Evolutionary conservation across 2,797 vertebrate genomes (phyloP), one percentile per base, ranked within the genome.

Genomic region (Acipenser oxyrinchus): DNA sequence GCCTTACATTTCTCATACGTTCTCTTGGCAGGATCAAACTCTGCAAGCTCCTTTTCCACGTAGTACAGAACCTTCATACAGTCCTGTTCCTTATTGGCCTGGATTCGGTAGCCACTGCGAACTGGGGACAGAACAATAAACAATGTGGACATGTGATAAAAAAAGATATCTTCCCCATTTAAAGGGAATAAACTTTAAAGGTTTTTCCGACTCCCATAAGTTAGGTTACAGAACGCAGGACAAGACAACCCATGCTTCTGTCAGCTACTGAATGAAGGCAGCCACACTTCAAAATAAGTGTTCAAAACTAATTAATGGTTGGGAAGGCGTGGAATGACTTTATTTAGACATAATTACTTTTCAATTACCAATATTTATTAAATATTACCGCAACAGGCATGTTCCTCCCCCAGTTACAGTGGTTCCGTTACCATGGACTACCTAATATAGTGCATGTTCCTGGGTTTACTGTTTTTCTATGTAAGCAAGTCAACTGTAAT

Each of bases 21-120:
- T 85, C 87, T 89, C 78, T 89, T 88, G 72, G 86, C 74, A 57
- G 87, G 88, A 69, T 94, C 93, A 79, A 95, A 90, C 80, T 93
- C 91, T 77, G 85, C 89, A 88, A 95, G 79, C 78, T 96, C 94
- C 78, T 94, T 95, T 84, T 97, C 93, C 0, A 95, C 82, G 72
- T 92, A 96, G 88, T 94, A 97, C 66, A 95, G 80, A 82, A 94
- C 91, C 86, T 94, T 96, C 93, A 95, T 92, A 80, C 92, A 91
- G 75, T 94, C 92, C 79, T 92, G 89, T 72, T 92, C 83, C 80
- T 93, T 92, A 87, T 90, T 92, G 48, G 91, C 51, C 79, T 94
- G 93, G 81, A 94, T 91, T 74, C 92, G 87, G 84, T 94, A 97
- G 55, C 93, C 95, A 85, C 93, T 94, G 75, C 86, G 82, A 77